A percentile compares a stretch with the other conserved stretches of the same genome.
Conservation (phyloP, 2,113 vertebrate genomes). For the Caracal caracal region DNA sequence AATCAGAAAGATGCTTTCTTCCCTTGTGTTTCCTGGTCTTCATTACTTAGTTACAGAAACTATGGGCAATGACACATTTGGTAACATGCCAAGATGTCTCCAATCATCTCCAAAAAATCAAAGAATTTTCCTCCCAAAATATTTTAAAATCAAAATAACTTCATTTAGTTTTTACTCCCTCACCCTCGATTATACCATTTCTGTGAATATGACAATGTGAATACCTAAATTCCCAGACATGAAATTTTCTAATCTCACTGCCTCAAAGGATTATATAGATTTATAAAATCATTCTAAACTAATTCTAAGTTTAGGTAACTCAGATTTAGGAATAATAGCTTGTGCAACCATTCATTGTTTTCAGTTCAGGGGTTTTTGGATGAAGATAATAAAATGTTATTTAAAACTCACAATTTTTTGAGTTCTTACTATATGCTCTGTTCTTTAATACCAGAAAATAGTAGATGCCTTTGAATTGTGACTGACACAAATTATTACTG, state of each 20-base stretch:
- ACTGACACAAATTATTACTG: slow-evolving; percentile 25
- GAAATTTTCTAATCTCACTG: neutral
- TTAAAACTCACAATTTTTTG: neutral
- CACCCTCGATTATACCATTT: neutral
- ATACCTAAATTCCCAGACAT: neutral
- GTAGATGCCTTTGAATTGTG: slow-evolving; percentile 45
- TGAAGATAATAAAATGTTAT: neutral
- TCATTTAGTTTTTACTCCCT: neutral
- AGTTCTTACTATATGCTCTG: neutral
- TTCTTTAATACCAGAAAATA: slow-evolving; percentile 36
- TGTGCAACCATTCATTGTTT: neutral
- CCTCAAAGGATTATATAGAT: neutral
- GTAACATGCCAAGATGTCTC: neutral
- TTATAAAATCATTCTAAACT: neutral
- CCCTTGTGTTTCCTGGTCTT: neutral
- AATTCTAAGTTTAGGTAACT: neutral
- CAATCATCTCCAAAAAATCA: neutral
- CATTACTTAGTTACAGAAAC: neutral
- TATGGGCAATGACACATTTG: neutral
- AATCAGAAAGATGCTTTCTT: neutral
- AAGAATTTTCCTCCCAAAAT: neutral
- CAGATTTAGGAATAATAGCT: neutral
- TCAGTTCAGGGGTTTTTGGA: neutral
- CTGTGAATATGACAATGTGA: neutral
- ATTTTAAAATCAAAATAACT: slow-evolving; percentile 33